phyloP scores from a whole-genome alignment of 1,140 invertebrate species.

The Tetramorium simillimum region DNA sequence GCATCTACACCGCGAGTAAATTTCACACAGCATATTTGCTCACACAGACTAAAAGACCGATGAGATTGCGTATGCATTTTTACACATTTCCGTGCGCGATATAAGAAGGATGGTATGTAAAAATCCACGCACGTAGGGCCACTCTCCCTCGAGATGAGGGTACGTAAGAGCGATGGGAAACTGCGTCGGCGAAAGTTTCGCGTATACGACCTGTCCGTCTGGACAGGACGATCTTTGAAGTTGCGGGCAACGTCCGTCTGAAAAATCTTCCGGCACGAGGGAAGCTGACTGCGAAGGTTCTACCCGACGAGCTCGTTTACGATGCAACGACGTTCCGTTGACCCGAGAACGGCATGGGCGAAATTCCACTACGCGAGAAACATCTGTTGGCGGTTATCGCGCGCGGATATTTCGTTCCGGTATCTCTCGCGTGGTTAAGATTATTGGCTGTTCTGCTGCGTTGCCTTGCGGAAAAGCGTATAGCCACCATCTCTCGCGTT shows the following conservation, averaged over 20 bases:
- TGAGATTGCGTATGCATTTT: conserved; percentile 22
- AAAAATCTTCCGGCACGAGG: not conserved
- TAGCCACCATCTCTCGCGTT: not conserved
- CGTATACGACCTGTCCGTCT: conserved; percentile 26
- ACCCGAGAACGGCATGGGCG: conserved; percentile 16
- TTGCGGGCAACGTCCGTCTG: conserved; percentile 4
- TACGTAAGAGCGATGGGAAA: conserved; percentile 18
- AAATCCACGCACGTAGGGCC: conserved; percentile 25
- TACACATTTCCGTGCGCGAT: not conserved
- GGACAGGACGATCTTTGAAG: conserved; percentile 23
- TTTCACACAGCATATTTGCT: conserved; percentile 39
- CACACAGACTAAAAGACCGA: conserved; percentile 3
- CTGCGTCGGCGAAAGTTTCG: conserved; percentile 35
- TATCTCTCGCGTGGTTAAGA: not conserved
- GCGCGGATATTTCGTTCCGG: not conserved
- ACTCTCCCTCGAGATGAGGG: conserved; percentile 16
- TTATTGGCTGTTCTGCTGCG: not conserved
- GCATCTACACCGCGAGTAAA: conserved; percentile 18
- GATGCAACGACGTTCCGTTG: conserved; percentile 48
- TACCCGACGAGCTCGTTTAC: not conserved
- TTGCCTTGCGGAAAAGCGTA: not conserved
- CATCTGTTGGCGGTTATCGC: conserved; percentile 30
- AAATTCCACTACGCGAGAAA: conserved; percentile 31
- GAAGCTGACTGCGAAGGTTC: not conserved
- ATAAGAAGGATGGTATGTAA: conserved; percentile 18